phyloP scores from a whole-genome alignment of 2,797 vertebrate genomes.

The Melanotaenia maccullochi region DNA sequence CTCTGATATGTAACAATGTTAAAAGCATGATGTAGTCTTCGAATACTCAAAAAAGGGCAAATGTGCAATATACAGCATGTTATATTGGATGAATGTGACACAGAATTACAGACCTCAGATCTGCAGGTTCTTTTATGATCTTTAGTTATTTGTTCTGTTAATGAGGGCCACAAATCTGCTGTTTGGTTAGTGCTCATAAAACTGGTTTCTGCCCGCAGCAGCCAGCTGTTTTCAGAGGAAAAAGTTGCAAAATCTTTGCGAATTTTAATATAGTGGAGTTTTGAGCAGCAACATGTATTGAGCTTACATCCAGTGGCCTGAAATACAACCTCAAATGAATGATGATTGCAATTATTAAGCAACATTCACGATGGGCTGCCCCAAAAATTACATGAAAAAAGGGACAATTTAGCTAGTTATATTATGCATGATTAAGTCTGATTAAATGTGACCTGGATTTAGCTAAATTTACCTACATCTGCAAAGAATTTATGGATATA shows the following conservation, averaged over 20 bases:
- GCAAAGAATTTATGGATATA: no score
- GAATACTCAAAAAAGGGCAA: not conserved
- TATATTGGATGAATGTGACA: not conserved
- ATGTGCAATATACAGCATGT: not conserved
- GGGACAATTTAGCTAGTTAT: no score
- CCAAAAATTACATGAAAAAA: no score
- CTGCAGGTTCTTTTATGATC: not conserved
- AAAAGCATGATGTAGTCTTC: slow-evolving; percentile 4
- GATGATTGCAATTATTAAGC: not conserved
- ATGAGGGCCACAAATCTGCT: not conserved
- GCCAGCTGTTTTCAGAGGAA: not conserved
- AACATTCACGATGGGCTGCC: no score
- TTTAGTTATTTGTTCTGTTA: not conserved
- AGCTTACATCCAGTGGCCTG: not conserved
- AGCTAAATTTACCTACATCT: no score
- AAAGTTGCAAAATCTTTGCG: not conserved
- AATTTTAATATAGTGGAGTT: not conserved
- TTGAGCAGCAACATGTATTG: slow-evolving; percentile 2
- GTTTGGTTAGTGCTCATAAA: not conserved
- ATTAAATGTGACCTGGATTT: no score
- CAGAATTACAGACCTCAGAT: not conserved
- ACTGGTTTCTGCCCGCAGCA: not conserved
- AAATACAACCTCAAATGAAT: fast-evolving
- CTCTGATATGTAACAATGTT: slow-evolving; percentile 1
- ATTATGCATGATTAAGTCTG: no score